Evolutionary conservation across 2,113 vertebrate species (phyloP).

Genomic region (Petroica traversi): DNA sequence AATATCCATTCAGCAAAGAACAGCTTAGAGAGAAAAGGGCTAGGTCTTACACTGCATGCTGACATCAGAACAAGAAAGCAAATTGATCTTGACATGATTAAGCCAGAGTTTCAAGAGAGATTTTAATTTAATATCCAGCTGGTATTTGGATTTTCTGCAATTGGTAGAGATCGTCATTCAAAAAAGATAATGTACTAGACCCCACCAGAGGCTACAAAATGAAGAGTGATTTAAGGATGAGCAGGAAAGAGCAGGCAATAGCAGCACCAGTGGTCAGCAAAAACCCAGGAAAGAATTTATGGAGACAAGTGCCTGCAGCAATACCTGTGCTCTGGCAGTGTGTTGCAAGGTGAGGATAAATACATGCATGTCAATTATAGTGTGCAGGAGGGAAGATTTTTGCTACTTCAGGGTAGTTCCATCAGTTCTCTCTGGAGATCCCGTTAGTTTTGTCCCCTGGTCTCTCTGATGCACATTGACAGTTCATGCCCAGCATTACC

Average conservation of each 20-base stretch:
- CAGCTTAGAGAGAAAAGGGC: not conserved
- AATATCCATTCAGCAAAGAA: not conserved
- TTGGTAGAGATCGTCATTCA: not conserved
- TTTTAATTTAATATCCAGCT: not conserved
- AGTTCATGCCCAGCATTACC: not conserved
- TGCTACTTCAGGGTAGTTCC: not conserved
- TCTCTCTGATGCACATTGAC: not conserved
- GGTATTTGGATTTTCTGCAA: not conserved
- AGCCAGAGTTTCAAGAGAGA: not conserved
- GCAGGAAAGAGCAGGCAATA: not conserved
- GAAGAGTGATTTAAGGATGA: not conserved
- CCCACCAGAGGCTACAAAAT: not conserved
- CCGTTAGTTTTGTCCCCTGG: not conserved
- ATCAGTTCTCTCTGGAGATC: conserved; percentile 2
- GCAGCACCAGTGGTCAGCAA: not conserved
- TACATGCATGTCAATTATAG: not conserved
- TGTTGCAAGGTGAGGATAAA: not conserved
- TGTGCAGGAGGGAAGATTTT: not conserved
- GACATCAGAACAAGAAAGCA: not conserved
- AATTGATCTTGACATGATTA: not conserved
- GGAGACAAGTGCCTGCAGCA: not conserved
- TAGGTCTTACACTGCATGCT: not conserved
- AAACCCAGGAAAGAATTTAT: not conserved
- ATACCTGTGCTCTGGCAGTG: not conserved
- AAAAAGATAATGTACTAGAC: not conserved